A percentile compares a stretch with the other conserved stretches of the same genome.
Conservation (phyloP, 2,113 vertebrate genomes). For the Collichthys lucidus region DNA sequence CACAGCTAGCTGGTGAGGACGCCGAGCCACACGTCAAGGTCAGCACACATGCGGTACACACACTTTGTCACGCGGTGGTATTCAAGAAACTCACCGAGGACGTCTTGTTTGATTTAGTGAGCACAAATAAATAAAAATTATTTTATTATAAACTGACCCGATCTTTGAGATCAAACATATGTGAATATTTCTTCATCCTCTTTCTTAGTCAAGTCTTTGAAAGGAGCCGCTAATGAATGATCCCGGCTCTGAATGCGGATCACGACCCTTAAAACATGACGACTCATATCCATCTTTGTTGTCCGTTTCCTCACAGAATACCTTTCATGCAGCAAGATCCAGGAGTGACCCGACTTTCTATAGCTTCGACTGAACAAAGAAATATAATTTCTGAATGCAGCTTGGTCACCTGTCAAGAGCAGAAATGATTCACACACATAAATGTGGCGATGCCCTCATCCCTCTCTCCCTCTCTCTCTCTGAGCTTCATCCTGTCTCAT, state of each 20-base stretch:
- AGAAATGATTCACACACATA: neutral
- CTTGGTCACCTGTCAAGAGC: neutral
- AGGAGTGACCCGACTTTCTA: neutral
- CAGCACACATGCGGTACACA: neutral
- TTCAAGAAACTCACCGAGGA: neutral
- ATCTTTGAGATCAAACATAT: constrained; percentile 13
- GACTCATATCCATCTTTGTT: neutral
- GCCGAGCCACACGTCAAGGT: constrained; percentile 15
- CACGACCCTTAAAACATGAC: constrained; percentile 11
- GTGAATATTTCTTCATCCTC: constrained; percentile 1
- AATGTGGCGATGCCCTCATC: constrained; percentile 21
- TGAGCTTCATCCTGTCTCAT: constrained; percentile 19
- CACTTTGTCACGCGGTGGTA: neutral
- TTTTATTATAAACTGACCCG: neutral
- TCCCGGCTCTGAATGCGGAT: constrained; percentile 27
- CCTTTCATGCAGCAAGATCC: neutral
- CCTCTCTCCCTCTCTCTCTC: neutral
- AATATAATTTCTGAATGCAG: neutral
- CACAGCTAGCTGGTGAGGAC: constrained; percentile 21
- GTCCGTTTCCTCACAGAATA: constrained; percentile 2
- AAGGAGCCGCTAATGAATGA: constrained; percentile 36
- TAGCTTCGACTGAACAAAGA: neutral
- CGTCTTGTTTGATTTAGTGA: neutral
- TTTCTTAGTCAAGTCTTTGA: constrained; percentile 26
- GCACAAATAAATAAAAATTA: neutral